Evolutionary conservation across 23 tunicate species (phyloP).

Genomic region (Halocynthia roretzi): DNA sequence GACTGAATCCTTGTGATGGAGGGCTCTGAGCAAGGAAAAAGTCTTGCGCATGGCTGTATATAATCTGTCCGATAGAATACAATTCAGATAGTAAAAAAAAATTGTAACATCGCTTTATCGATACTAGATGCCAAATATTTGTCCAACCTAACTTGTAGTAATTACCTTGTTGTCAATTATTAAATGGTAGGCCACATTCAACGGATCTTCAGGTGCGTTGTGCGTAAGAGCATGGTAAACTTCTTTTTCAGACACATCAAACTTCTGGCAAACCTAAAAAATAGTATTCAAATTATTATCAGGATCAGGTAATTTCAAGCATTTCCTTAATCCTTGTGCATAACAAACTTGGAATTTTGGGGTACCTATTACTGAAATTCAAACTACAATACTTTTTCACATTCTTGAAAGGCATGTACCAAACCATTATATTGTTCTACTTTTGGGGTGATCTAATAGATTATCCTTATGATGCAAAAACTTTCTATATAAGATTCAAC

Average conservation of each 20-base stretch:
- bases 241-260: constrained; percentile 86
- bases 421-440: too few species aligned
- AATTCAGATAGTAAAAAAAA: neutral
- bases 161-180: constrained; percentile 93
- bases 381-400: too few species aligned
- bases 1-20: constrained; percentile 36
- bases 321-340: too few species aligned
- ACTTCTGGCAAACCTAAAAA: constrained; percentile 78
- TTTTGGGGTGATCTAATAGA: too few species aligned
- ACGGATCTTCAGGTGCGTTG: constrained; percentile 77
- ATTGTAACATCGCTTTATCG: neutral
- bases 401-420: too few species aligned
- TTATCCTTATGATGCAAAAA: too few species aligned
- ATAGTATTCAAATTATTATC: neutral
- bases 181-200: constrained; percentile 95
- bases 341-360: too few species aligned
- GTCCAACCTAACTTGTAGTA: neutral
- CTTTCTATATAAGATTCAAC: too few species aligned
- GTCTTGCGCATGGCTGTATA: constrained; percentile 96
- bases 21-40: constrained; percentile 97
- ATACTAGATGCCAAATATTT: neutral
- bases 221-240: constrained; percentile 76
- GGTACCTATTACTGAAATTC: too few species aligned
- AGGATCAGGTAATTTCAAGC: too few species aligned
- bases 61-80: constrained; percentile 42